Evolutionary conservation across 2,797 vertebrate species (phyloP), one percentile per base, ranked within the genome.

Genomic region (Oophaga sylvatica): DNA sequence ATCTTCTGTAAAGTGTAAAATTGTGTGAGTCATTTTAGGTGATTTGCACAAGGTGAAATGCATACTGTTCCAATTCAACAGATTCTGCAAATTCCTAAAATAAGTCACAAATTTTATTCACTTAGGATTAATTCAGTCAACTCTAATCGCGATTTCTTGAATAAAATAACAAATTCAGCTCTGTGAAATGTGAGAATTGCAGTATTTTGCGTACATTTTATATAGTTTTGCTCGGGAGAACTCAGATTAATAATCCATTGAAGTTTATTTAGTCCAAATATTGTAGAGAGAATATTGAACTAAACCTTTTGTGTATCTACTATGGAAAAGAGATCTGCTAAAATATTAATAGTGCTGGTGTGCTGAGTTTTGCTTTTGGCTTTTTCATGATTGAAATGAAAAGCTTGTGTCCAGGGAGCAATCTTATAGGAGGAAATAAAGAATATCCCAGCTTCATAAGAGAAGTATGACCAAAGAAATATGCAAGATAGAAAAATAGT

Each of bases 361-460:
- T 53, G 11, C 71, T 48, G 71, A 48, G 71, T 76, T 53, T 76
- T 53, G 20, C 73, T 53, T n/a, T 48, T 76, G 73, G 41, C 20
- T 53, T 76, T 76, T 53, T 76, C 22, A n/a, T 48, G 73, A 76
- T 76, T 76, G 45, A 76, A 53, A 35, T 76, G 45, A 76, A 76
- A 76, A 76, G 73, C 35, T 53, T n/a, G 20, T 13, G 11, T 76
- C 73, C 3, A 76, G 73, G 73, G 45, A 53, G 8, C 45, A 53
- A 76, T 76, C 73, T 53, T 73, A 45, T 8, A 73, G 41, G 9
- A 73, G 29, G 41, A 45, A 73, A 73, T 73, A 73, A 73, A 73
- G 35, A 73, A 48, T 2, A n/a, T 20, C 41, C 20, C 10, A 11
- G 71, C 3, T 45, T 73, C 10, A 48, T 20, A 20, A 17, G 17